phyloP scores from a whole-genome alignment of 2,113 vertebrate species.

The Melanocharis versteri region DNA sequence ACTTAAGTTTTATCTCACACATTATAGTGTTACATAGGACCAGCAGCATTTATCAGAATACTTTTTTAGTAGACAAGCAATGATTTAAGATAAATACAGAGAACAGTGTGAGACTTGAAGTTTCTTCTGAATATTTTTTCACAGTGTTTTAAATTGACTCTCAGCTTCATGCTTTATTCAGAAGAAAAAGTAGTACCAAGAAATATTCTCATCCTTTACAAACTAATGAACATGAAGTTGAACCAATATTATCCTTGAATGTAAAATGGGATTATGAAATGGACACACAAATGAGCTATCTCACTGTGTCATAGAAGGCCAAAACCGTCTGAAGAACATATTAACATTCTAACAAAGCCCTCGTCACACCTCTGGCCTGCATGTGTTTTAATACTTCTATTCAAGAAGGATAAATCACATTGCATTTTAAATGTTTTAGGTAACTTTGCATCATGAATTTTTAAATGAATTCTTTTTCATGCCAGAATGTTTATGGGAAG shows the following conservation, averaged over 20 bases:
- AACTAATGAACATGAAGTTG: background rate
- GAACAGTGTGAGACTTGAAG: background rate
- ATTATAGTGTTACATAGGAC: background rate
- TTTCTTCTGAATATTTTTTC: background rate
- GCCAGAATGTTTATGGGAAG: background rate
- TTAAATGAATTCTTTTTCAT: background rate
- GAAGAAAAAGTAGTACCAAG: background rate
- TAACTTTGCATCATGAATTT: background rate
- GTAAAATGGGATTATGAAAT: background rate
- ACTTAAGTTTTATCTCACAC: background rate
- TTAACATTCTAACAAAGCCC: background rate
- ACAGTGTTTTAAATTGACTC: background rate
- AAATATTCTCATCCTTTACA: background rate
- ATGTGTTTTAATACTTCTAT: background rate
- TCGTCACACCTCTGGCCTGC: background rate
- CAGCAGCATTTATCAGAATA: background rate
- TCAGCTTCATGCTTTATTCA: background rate
- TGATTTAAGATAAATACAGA: background rate
- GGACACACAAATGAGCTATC: background rate
- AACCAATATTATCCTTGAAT: background rate
- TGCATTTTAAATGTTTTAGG: background rate
- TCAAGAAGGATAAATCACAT: background rate
- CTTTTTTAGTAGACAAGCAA: background rate
- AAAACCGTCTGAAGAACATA: background rate
- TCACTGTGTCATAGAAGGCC: background rate